These are phyloP conservation scores for Augochlora pura DNA, from an alignment of 1,140 invertebrate genomes.

Conservation along the genomic window DNA sequence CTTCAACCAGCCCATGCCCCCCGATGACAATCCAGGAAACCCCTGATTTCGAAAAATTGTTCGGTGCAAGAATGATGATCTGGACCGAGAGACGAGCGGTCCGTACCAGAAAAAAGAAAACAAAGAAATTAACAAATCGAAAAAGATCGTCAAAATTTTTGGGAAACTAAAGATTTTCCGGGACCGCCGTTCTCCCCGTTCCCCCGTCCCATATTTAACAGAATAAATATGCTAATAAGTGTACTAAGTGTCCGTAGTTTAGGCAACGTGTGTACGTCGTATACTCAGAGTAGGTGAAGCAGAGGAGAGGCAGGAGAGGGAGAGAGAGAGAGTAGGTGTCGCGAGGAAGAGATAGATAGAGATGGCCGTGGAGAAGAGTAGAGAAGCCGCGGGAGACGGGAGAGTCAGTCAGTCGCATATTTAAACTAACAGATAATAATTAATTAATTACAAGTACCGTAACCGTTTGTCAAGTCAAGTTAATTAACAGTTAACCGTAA, in stretches of 20 bases:
- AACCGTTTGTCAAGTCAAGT: constrained; percentile 77
- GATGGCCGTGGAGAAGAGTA: too few relatives aligned
- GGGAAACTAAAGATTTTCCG: constrained; percentile 10
- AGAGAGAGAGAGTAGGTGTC: constrained; percentile 19
- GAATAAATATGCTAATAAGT: constrained; percentile 78
- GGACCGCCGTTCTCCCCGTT: constrained; percentile 50
- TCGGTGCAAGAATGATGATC: background rate
- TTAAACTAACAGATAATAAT: constrained; percentile 77
- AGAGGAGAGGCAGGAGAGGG: constrained; percentile 15
- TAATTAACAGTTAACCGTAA: constrained; percentile 77
- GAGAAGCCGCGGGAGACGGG: constrained; percentile 31
- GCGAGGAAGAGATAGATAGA: constrained; percentile 26
- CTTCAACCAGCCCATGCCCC: constrained; percentile 12
- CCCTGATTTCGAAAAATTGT: background rate
- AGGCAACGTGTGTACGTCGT: constrained; percentile 77
- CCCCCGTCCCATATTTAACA: constrained; percentile 66
- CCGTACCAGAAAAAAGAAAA: background rate
- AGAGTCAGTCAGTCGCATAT: constrained; percentile 71
- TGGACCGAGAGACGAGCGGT: background rate
- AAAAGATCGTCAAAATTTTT: background rate
- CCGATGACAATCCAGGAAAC: background rate
- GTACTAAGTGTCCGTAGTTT: constrained; percentile 80
- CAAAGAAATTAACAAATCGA: background rate
- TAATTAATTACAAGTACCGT: constrained; percentile 74
- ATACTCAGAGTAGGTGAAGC: constrained; percentile 72